These are phyloP conservation scores for Drosophila emarginata DNA, from an alignment of 2,888 invertebrate species.

Conservation along the genomic window DNA sequence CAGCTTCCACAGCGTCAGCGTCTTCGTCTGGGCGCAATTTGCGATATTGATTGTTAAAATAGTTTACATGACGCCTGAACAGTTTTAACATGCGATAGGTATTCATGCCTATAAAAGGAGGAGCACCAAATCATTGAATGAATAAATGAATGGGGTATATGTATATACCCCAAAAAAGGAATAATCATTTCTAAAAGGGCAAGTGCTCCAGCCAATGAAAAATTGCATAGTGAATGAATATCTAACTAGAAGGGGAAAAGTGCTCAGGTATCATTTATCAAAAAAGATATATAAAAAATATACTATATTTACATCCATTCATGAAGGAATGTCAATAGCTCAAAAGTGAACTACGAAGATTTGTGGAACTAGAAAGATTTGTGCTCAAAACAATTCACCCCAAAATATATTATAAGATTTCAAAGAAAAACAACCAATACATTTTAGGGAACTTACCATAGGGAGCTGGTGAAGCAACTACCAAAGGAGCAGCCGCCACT, in stretches of 20 bases:
- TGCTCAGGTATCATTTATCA: background rate
- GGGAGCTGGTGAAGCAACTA: constrained; percentile 79
- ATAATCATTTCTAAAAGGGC: background rate
- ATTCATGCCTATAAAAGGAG: constrained; percentile 78
- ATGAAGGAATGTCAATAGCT: too few species aligned
- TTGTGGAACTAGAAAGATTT: background rate
- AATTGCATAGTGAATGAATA: background rate
- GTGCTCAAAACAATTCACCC: background rate
- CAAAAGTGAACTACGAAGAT: background rate
- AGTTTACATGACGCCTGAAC: constrained; percentile 80
- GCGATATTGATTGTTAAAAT: constrained; percentile 79
- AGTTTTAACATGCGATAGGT: constrained; percentile 81
- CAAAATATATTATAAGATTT: too few species aligned
- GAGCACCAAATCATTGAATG: constrained; percentile 35
- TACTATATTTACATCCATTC: background rate
- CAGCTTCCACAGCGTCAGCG: constrained; percentile 39
- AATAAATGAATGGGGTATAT: constrained; percentile 7
- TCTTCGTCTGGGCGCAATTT: constrained; percentile 79
- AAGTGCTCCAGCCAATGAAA: constrained; percentile 4
- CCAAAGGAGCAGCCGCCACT: constrained; percentile 71
- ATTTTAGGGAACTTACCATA: constrained; percentile 75
- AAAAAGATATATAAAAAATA: background rate
- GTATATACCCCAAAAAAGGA: constrained; percentile 2
- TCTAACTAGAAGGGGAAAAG: background rate
- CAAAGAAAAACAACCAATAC: constrained; percentile 5